Base-by-base conservation (phyloP, 1,140 invertebrate genomes). In the Calosoma granatense region DNA sequence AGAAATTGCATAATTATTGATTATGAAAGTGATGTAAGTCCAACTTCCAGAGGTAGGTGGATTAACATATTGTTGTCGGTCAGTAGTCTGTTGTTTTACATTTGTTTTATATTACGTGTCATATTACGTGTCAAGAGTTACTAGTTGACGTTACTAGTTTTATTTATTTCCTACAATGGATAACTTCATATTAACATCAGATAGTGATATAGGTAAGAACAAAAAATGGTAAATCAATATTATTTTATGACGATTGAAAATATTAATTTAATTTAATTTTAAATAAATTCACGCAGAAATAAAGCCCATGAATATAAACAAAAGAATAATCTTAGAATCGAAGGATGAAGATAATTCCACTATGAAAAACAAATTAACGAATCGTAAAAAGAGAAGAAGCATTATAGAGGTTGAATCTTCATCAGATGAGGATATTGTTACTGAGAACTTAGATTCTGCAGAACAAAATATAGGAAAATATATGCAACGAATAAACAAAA, bases 291-390 rank as follows among this genome's bases (percentile, higher is more conserved):
- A 56, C 54, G 58, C 30, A 60, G 52, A 57, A 52, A 61, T 63
- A 61, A 57, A 58, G 12, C 56, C 53, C 55, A 59, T 63, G 60
- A 61, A 63, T 61, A 61, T 61, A 61, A 61, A 59, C 43, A 58
- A 14, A 61, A 59, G 56, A 30, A 30, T 6, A 63, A 63, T 61
- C 56, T 63, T 59, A 61, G 60, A 59, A 14, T 61, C 58, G 2
- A 54, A 63, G 57, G 56, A 58, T 59, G 43, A 53, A 61, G 20
- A 60, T 58, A 63, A 63, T 61, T 61, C 58, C 30, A n/a, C 53
- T 56, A 59, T 41, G 12, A 59, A 56, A 14, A 56, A 56, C 22
- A 60, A 54, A 53, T 55, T 58, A 57, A 58, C 19, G 55, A 59
- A 61, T 1, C 26, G 22, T 56, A 59, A 59, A 59, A 59, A 59